Conservation (phyloP, 2,888 invertebrate species). For the Callosobruchus maculatus region DNA sequence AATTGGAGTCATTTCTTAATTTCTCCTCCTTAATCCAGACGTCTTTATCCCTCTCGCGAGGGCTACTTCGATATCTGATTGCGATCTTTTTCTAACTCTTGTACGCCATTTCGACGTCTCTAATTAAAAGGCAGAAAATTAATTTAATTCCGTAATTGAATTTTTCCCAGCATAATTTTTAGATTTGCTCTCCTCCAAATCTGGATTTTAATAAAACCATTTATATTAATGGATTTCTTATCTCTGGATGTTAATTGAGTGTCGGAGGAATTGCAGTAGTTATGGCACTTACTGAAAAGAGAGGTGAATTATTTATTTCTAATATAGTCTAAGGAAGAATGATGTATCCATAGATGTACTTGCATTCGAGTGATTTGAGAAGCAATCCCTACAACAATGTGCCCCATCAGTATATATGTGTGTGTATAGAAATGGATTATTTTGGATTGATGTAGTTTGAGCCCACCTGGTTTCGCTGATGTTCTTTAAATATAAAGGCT, state of each 20-base stretch:
- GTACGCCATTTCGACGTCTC: conserved; percentile 46
- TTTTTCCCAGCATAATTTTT: conserved; percentile 39
- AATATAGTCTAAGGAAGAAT: not conserved
- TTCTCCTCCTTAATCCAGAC: conserved; percentile 25
- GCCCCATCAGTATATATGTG: too few species aligned
- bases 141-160: conserved; percentile 51
- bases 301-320: not conserved
- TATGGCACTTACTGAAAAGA: not conserved
- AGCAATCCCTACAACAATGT: too few species aligned
- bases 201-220: conserved; percentile 23
- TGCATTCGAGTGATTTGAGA: too few species aligned
- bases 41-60: conserved; percentile 16
- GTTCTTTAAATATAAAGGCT: too few species aligned
- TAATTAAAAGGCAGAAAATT: conserved; percentile 50
- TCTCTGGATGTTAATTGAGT: not conserved
- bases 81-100: conserved; percentile 39
- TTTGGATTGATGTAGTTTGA: too few species aligned
- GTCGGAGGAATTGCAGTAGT: not conserved
- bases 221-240: conserved; percentile 19
- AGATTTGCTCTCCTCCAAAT: conserved; percentile 24
- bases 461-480: too few species aligned
- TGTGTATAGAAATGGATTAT: too few species aligned
- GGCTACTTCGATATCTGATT: conserved; percentile 2
- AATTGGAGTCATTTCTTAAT: conserved; percentile 49
- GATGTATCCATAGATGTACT: too few species aligned